Evolutionary conservation across 2,113 vertebrate species (phyloP).

Genomic region (Ceyx melanurus): DNA sequence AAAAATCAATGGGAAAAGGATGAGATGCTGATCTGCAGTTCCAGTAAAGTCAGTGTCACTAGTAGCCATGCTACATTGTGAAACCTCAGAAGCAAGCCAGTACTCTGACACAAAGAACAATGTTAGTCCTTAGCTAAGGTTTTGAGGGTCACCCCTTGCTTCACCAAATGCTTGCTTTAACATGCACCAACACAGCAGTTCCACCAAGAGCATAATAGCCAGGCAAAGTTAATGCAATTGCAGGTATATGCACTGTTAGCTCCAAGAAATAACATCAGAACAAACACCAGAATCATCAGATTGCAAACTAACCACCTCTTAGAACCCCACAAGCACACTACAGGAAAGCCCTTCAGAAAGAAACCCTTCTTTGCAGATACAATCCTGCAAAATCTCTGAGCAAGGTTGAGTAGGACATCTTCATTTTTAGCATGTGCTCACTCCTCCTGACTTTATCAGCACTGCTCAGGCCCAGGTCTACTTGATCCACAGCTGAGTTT

Average conservation of each 20-base stretch:
- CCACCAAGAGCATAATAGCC: background rate
- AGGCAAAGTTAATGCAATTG: accelerated
- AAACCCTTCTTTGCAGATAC: background rate
- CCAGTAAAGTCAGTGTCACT: background rate
- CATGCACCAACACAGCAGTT: background rate
- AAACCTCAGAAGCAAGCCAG: background rate
- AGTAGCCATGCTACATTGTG: accelerated
- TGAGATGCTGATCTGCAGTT: background rate
- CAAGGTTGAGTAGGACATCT: background rate
- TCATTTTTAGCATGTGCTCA: background rate
- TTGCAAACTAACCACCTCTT: background rate
- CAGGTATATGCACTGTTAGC: background rate
- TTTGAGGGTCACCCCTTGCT: background rate
- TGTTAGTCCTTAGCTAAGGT: background rate
- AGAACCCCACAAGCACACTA: background rate
- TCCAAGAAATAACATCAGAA: background rate
- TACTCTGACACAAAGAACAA: background rate
- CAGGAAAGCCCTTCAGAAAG: background rate
- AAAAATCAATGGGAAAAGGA: background rate
- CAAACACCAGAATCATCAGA: background rate
- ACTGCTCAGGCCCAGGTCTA: background rate
- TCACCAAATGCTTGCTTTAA: background rate
- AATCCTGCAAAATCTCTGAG: background rate
- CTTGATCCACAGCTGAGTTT: background rate
- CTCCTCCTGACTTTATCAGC: background rate